These are phyloP conservation scores for Cylas formicarius DNA, from an alignment of 1,140 invertebrate genomes.

Conservation along the genomic window DNA sequence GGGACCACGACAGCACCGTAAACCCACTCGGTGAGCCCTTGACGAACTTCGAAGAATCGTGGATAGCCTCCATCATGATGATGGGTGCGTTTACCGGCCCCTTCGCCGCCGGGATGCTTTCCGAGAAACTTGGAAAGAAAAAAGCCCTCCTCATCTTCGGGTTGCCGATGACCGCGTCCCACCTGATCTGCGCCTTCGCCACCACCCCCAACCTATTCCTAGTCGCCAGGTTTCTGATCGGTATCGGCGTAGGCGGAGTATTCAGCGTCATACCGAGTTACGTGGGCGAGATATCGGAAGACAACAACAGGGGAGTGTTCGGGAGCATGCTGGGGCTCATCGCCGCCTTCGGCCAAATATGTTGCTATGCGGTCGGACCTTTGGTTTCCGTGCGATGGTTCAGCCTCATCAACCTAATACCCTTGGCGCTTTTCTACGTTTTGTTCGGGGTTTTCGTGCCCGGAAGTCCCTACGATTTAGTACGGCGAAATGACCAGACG, in stretches of 20 bases:
- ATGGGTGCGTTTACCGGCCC: constrained; percentile 59
- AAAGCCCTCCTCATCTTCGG: constrained; percentile 39
- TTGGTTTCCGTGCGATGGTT: constrained; percentile 49
- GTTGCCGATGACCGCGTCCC: constrained; percentile 40
- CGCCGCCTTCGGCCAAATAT: constrained; percentile 22
- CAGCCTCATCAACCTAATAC: constrained; percentile 43
- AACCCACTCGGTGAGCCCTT: constrained; percentile 37
- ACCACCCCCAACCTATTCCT: constrained; percentile 36
- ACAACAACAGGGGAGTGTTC: constrained; percentile 27
- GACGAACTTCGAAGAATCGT: constrained; percentile 54
- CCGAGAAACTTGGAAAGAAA: constrained; percentile 44
- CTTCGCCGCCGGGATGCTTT: constrained; percentile 31
- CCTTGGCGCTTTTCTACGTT: constrained; percentile 47
- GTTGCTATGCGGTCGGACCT: constrained; percentile 52
- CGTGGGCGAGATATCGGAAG: constrained; percentile 47
- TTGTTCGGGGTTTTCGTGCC: constrained; percentile 50
- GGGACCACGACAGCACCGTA: constrained; percentile 20
- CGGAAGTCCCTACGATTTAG: constrained; percentile 60
- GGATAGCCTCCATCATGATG: constrained; percentile 73
- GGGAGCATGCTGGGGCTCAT: constrained; percentile 58
- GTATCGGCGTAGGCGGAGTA: constrained; percentile 42
- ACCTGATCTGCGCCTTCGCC: constrained; percentile 41
- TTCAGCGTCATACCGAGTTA: constrained; percentile 47
- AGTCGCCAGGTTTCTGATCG: constrained; percentile 42
- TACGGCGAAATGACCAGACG: constrained; percentile 10